These are phyloP conservation scores for Brachypteracias leptosomus DNA, from an alignment of 2,113 vertebrate species.

Conservation along the genomic window DNA sequence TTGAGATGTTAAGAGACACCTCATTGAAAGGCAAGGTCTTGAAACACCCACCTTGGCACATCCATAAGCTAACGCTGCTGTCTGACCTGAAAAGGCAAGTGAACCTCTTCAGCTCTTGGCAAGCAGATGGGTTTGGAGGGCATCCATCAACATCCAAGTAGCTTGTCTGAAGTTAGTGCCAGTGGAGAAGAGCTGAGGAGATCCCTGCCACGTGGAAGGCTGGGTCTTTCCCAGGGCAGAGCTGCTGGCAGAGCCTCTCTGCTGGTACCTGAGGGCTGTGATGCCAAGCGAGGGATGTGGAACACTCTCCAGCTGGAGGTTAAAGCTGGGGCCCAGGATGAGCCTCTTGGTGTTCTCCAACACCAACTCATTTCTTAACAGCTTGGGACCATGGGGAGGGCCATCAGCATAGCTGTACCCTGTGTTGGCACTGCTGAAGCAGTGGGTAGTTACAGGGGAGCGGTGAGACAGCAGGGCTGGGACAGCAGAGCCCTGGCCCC, in stretches of 20 bases:
- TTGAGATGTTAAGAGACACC: background rate
- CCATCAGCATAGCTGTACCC: background rate
- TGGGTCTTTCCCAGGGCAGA: background rate
- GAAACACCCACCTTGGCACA: background rate
- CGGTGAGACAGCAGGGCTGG: background rate
- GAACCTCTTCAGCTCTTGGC: background rate
- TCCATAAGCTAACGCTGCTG: background rate
- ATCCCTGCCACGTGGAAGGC: background rate
- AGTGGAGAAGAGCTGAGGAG: background rate
- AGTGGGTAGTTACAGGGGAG: background rate
- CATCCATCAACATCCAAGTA: background rate
- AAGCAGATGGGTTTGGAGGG: background rate
- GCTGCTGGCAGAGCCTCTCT: background rate
- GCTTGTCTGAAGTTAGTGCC: background rate
- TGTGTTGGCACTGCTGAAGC: background rate
- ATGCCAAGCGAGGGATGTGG: background rate
- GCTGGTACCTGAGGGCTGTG: background rate
- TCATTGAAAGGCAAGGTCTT: background rate
- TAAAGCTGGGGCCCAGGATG: background rate
- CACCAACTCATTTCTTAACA: background rate
- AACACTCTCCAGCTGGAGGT: fast-evolving
- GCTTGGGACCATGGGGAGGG: background rate
- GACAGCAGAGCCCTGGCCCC: background rate
- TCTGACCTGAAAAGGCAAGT: background rate
- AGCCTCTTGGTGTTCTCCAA: background rate